A percentile compares a stretch with the other conserved stretches of the same genome.
phyloP scores from a whole-genome alignment of 2,797 vertebrate genomes.

The Carcharodon carcharias region DNA sequence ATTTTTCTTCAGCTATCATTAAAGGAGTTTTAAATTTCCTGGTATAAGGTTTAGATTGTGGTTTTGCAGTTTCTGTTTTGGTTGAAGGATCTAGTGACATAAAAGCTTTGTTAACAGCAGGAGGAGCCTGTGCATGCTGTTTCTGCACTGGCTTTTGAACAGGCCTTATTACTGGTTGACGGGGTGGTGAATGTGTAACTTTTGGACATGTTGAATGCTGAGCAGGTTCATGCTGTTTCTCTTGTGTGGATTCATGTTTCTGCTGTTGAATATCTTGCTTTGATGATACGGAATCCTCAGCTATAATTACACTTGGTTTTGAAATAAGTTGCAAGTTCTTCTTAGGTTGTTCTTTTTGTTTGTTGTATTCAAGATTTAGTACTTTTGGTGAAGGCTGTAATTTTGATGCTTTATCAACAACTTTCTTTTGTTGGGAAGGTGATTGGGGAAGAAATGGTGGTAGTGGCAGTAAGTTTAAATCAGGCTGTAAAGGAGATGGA shows the following conservation, averaged over 20 bases:
- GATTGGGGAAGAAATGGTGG: conserved; percentile 40
- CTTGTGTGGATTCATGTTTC: conserved; percentile 44
- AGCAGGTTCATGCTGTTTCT: conserved; percentile 45
- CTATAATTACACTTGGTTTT: conserved; percentile 39
- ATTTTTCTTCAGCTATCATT: conserved; percentile 83
- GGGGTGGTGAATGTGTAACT: conserved; percentile 41
- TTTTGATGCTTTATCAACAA: conserved; percentile 61
- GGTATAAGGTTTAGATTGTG: conserved; percentile 62
- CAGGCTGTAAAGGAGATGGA: conserved; percentile 56
- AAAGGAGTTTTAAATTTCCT: conserved; percentile 83
- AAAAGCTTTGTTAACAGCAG: conserved; percentile 52
- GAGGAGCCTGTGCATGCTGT: conserved; percentile 43
- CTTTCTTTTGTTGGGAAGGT: conserved; percentile 56
- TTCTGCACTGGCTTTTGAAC: conserved; percentile 44
- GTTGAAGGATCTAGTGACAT: conserved; percentile 64
- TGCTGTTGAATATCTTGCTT: conserved; percentile 3
- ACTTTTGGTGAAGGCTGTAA: conserved; percentile 54
- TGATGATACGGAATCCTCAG: background rate
- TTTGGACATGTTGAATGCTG: conserved; percentile 47
- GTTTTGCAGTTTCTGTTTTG: conserved; percentile 56
- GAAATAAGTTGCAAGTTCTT: conserved; percentile 42
- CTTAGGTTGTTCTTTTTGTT: conserved; percentile 50
- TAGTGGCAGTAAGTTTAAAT: conserved; percentile 57
- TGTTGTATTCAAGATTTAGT: conserved; percentile 62
- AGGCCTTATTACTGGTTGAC: conserved; percentile 41